Base-by-base conservation (phyloP, 2,888 invertebrate species). In the Elmis aenea region DNA sequence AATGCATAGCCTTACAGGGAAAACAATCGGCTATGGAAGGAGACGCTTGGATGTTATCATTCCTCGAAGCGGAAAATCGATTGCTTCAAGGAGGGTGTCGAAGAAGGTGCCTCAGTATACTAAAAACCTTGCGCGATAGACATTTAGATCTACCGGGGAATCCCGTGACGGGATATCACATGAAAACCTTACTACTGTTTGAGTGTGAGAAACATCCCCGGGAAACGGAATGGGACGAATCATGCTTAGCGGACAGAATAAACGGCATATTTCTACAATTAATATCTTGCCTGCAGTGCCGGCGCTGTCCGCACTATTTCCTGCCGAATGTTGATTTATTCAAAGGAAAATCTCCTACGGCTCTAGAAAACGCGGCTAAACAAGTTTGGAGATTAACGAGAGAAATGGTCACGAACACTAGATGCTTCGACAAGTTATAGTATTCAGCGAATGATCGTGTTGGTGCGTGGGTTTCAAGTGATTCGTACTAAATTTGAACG, bases 151-250 rank as follows among this genome's bases (percentile, higher is more conserved):
- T 89, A 55, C 80, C 89, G 26, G 85, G 88, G 1, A 89, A 90
- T 59, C 93, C 93, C 1, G 89, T 95, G 45, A 84, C 85, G 10
- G 83, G 86, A 54, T 93, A 93, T 67, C 91, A 93, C 70, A 79
- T 86, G 77, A 87, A 86, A 71, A 93, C 91, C 25, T 72, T 95
- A 24, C 70, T 95, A 34, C 69, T 95, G 51, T 93, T 92, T 73
- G 95, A 95, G 68, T 95, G 95, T 67, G 94, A 95, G 71, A 95
- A 95, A 66, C 95, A 95, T 67, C 91, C 92, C 2, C 74, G 88
- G 34, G 93, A 94, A 64, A 77, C 83, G 48, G 93, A 95, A 64
- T 95, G 95, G 95, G 91, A 91, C 66, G 94, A 95, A 64, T 75
- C 81, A 1, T 86, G 86, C 46, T 77, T 94, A 42, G 92, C 89